Conservation (phyloP, 2,113 vertebrate genomes). For the Piprites chloris region DNA sequence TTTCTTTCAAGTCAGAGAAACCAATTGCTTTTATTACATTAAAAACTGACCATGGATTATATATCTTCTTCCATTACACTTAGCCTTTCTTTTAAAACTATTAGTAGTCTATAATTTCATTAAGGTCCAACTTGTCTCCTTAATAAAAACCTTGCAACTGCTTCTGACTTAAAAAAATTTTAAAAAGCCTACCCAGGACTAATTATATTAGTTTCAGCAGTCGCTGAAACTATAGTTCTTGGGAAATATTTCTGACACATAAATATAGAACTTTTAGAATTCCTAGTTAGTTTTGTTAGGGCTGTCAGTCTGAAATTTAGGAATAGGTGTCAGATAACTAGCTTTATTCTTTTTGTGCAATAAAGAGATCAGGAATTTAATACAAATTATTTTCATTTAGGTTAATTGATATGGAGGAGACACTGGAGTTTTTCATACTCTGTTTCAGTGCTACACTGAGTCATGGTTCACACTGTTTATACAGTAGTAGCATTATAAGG, state of each 20-base stretch:
- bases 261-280: neutral
- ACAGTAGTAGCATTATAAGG: neutral
- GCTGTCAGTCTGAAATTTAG: neutral
- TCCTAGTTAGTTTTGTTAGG: neutral
- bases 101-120: slow-evolving; percentile 3
- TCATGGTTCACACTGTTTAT: neutral
- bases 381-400: neutral
- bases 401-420: neutral
- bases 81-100: slow-evolving; percentile 8
- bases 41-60: slow-evolving; percentile 8
- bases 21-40: slow-evolving; percentile 37
- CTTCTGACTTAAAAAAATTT: neutral
- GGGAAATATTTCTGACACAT: neutral
- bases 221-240: neutral
- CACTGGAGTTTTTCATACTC: neutral
- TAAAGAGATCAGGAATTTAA: neutral
- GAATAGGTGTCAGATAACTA: neutral
- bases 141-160: neutral
- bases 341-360: neutral
- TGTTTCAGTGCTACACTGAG: neutral
- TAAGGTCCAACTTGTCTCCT: neutral
- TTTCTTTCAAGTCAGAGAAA: slow-evolving; percentile 51
- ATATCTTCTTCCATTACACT: neutral
- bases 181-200: neutral
- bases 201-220: neutral